Evolutionary conservation across 1,140 invertebrate genomes (phyloP), one percentile per base, ranked within the genome.

Genomic region (Drosophila littoralis): DNA sequence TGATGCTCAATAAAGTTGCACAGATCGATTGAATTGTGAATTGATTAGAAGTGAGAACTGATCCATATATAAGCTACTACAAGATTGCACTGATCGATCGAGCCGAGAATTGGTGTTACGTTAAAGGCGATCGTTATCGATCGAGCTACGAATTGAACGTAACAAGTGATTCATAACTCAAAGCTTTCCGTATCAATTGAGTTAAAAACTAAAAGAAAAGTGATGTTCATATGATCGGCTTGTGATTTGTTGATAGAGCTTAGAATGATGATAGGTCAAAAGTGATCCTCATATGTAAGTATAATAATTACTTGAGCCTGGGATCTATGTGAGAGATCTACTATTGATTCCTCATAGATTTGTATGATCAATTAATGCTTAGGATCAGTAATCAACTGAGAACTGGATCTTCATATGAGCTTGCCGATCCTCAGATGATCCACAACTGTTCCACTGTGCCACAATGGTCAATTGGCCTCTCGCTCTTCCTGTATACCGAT

Each of bases 81-180:
- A 59, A 59, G 50, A 45, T 36, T 51, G 17, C 65, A 13, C 12
- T 43, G 66, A 69, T 61, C 38, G 58, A 61, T 61, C 15, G 57
- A 35, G 43, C 10, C 10, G 35, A 66, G 43, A 36, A 36, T 17
- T 38, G 40, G n/a, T 43, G 15, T 28, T 28, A 45, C 13, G n/a
- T 45, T 8, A 8, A 45, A 45, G 9, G 42, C 42, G 42, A 42
- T 42, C 40, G 12, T 6, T 13, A 42, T 42, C 40, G 40, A 45
- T 45, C 15, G 42, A 45, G 13, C 0, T 8, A 7, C 7, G 13
- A 45, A 2, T 43, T 43, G 7, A 36, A 36, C n/a, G n/a, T n/a
- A n/a, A n/a, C n/a, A n/a, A n/a, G n/a, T n/a, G n/a, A n/a, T n/a
- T n/a, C n/a, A n/a, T n/a, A n/a, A n/a, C n/a, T n/a, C n/a, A n/a